Base-by-base conservation (phyloP, 1,140 invertebrate genomes). In the Neelides sp. region DNA sequence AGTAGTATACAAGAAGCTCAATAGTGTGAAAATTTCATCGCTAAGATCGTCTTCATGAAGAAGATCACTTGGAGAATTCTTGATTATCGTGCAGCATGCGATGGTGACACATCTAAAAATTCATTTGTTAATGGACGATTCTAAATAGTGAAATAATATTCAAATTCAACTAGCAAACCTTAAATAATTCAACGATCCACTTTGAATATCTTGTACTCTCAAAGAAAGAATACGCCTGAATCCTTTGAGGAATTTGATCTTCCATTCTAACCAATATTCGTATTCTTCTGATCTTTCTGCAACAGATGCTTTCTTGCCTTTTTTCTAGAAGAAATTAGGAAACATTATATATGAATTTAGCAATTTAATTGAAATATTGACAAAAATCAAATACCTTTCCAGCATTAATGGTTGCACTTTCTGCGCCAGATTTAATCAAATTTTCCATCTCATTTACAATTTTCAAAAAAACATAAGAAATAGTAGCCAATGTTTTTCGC, bases 1-100 rank as follows among this genome's bases (percentile, higher is more conserved):
- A 4, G 17, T 28, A n/a, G 42, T 15, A 12, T 24, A 24, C 3
- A 44, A 17, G 3, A 44, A 15, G 4, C 42, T 28, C n/a, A 44
- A 19, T 15, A 44, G 28, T 24, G 28, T 28, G 26, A 44, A 44
- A 5, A 44, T 44, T 28, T 44, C 42, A n/a, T 44, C 42, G 5
- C 4, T 5, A 12, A 30, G 26, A 3, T 8, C 10, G 32, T 44
- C 42, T 13, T 12, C 12, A 8, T 10, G 4, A 5, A 24, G 42
- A 7, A 44, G 8, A 4, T 15, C 12, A 8, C 17, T 28, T 19
- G 24, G 10, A 3, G 8, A 30, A 19, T 28, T 44, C 20, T 44
- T 44, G 26, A 44, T 44, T 3, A 28, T 44, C 15, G 4, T 44
- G 26, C 26, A 44, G 17, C 28, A 28, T 3, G 42, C 42, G 3